These are phyloP conservation scores for Cosmopolites sordidus DNA, from an alignment of 2,888 invertebrate genomes.

Conservation along the genomic window DNA sequence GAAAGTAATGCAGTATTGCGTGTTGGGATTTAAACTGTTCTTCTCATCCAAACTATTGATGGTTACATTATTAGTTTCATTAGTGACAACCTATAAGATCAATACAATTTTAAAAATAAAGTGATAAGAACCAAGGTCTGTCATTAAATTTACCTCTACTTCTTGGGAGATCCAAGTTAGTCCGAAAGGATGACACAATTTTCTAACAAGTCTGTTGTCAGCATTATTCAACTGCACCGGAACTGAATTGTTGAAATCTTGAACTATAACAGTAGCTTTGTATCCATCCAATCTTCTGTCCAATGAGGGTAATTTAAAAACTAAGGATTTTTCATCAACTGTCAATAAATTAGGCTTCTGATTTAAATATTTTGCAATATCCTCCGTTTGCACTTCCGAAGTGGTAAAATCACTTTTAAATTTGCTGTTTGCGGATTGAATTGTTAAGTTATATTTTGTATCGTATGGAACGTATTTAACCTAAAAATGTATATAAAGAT, in stretches of 20 bases:
- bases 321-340: conserved; percentile 32
- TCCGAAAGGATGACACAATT: conserved; percentile 41
- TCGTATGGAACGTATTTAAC: conserved; percentile 41
- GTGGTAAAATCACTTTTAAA: conserved; percentile 35
- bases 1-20: conserved; percentile 43
- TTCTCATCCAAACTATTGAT: conserved; percentile 33
- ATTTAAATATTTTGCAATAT: conserved; percentile 39
- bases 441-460: conserved; percentile 37
- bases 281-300: conserved; percentile 37
- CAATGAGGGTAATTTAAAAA: conserved; percentile 37
- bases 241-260: conserved; percentile 37
- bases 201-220: conserved; percentile 33
- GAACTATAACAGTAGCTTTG: conserved; percentile 38
- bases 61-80: conserved; percentile 32
- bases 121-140: too few species aligned
- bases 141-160: conserved; percentile 31
- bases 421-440: conserved; percentile 38
- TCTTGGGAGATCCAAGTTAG: conserved; percentile 41
- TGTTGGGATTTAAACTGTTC: conserved; percentile 33
- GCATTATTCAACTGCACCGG: conserved; percentile 28
- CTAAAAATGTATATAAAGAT: too few species aligned
- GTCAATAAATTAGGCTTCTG: conserved; percentile 38
- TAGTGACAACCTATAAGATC: conserved; percentile 4
- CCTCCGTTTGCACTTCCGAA: conserved; percentile 34
- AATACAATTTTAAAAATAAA: not conserved